Conservation (phyloP, 2,797 vertebrate genomes). For the Cyprinodon diabolis region DNA sequence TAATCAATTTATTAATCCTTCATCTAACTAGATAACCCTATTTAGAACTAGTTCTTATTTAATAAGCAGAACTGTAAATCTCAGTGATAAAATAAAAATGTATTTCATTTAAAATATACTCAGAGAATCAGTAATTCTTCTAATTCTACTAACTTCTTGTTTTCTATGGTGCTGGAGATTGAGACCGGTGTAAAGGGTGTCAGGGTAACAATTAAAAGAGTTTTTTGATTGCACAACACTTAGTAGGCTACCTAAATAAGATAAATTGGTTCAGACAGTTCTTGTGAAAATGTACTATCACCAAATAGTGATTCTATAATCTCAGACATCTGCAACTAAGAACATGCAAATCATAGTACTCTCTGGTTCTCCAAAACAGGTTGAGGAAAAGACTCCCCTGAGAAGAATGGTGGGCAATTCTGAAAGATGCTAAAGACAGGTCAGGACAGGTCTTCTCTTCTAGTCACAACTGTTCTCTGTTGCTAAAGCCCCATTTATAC, state of each 20-base stretch:
- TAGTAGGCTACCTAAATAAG: not conserved
- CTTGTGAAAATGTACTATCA: not conserved
- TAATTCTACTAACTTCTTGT: not conserved
- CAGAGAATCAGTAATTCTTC: not conserved
- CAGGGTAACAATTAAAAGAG: not conserved
- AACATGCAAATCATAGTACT: not conserved
- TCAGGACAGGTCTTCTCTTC: not conserved
- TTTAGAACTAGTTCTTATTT: not conserved
- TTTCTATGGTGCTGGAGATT: not conserved
- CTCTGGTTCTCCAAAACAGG: not conserved
- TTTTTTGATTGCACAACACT: not conserved
- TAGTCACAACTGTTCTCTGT: not conserved
- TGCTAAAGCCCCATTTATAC: no score
- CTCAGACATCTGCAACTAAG: not conserved
- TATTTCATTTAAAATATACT: not conserved
- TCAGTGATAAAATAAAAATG: not conserved
- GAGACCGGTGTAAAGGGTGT: not conserved
- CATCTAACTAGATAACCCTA: not conserved
- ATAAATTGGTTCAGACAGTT: not conserved
- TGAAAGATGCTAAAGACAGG: not conserved
- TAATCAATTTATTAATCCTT: not conserved
- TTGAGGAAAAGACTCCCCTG: not conserved
- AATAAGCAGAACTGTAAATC: not conserved
- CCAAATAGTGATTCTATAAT: not conserved
- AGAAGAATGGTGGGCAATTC: not conserved